A percentile compares a stretch with the other conserved stretches of the same genome.
These are phyloP conservation scores for Thinocorus orbignyianus DNA, from an alignment of 2,113 vertebrate genomes.

Conservation along the genomic window DNA sequence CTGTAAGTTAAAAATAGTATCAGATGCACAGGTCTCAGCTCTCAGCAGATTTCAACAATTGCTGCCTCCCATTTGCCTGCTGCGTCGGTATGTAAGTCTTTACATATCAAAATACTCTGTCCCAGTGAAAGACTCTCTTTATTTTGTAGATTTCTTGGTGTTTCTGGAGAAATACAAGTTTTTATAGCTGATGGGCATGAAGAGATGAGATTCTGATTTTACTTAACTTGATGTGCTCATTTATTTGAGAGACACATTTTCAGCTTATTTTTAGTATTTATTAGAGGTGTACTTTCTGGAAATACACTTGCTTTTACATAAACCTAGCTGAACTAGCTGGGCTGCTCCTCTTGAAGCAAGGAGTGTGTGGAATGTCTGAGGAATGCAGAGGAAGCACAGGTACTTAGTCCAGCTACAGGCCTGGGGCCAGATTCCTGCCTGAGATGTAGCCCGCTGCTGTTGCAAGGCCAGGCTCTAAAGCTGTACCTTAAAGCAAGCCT, in stretches of 20 bases:
- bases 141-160: not conserved
- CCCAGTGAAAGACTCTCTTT: not conserved
- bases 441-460: not conserved
- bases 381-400: slow-evolving; percentile 45
- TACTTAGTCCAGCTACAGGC: not conserved
- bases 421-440: slow-evolving; percentile 20
- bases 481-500: not conserved
- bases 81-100: not conserved
- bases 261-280: not conserved
- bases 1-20: not conserved
- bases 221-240: not conserved
- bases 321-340: not conserved
- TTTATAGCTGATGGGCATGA: not conserved
- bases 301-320: not conserved
- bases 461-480: not conserved
- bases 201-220: not conserved
- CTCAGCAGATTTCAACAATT: not conserved
- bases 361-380: slow-evolving; percentile 34
- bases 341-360: not conserved
- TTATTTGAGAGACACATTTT: not conserved
- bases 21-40: not conserved
- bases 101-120: not conserved
- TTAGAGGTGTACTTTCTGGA: not conserved
- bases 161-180: not conserved
- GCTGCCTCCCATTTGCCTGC: not conserved